Evolutionary conservation across 2,797 vertebrate species (phyloP).

Genomic region (Tamandua tetradactyla): DNA sequence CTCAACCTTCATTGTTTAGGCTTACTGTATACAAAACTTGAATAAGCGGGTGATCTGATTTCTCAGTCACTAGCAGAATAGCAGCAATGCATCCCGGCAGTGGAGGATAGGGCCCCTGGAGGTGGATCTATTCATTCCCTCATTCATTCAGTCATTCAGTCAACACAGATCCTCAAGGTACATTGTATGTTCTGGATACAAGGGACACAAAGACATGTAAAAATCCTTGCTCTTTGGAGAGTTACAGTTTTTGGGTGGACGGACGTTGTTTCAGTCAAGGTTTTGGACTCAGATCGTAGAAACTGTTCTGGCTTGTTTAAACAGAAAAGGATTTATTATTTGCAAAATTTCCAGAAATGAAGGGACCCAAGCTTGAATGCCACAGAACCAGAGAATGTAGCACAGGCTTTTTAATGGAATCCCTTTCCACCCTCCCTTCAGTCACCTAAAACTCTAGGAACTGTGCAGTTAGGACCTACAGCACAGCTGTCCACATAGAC

Average conservation of each 20-base stretch:
- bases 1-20: slow-evolving; percentile 29
- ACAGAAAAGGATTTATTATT: not conserved
- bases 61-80: not conserved
- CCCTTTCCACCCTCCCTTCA: too few relatives aligned
- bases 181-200: not conserved
- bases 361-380: not conserved
- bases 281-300: not conserved
- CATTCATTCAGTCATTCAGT: not conserved
- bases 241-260: not conserved
- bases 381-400: not conserved
- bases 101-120: accelerated
- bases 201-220: not conserved
- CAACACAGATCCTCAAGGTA: not conserved
- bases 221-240: not conserved
- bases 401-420: not conserved
- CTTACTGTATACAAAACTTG: not conserved
- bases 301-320: not conserved
- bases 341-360: not conserved
- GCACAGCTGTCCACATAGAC: not conserved
- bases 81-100: not conserved
- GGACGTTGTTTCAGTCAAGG: not conserved
- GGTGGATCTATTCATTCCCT: not conserved
- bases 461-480: not conserved
- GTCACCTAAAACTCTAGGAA: not conserved
- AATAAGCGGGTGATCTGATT: slow-evolving; percentile 34